Evolutionary conservation across 2,113 vertebrate genomes (phyloP).

Genomic region (Gasterosteus aculeatus): DNA sequence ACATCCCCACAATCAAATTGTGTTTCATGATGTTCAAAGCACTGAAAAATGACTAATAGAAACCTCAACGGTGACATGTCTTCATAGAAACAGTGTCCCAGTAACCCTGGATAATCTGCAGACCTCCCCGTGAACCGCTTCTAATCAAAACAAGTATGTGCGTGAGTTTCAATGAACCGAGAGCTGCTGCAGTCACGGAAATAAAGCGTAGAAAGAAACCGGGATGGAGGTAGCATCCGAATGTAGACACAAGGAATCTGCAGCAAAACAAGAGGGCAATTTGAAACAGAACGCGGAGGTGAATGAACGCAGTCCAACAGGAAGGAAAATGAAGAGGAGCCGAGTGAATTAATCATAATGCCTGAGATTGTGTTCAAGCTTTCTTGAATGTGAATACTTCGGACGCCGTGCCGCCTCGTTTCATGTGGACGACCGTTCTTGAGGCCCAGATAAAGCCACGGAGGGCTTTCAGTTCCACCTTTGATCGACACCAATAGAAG

Average conservation of each 20-base stretch:
- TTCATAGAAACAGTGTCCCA: conserved; percentile 12
- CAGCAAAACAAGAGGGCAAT: background rate
- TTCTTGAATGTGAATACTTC: background rate
- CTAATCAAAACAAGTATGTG: conserved; percentile 7
- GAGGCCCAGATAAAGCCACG: background rate
- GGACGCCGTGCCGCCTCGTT: conserved; percentile 11
- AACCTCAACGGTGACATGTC: conserved; percentile 10
- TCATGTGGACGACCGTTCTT: background rate
- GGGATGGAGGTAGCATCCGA: background rate
- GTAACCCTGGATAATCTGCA: conserved; percentile 31
- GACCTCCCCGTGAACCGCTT: conserved; percentile 17
- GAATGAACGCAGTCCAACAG: conserved; percentile 1
- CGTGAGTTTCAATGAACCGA: background rate
- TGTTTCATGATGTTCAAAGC: conserved; percentile 34
- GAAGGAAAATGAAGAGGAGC: conserved; percentile 19
- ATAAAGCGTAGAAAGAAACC: background rate
- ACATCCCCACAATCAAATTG: conserved; percentile 7
- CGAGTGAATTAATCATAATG: conserved; percentile 10
- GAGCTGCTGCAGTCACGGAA: background rate
- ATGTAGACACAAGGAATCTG: background rate
- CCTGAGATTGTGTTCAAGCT: background rate
- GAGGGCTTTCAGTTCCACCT: conserved; percentile 8
- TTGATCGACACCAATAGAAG: background rate
- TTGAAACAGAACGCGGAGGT: background rate
- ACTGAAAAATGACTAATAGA: conserved; percentile 18